Conservation (phyloP, 2,113 vertebrate species). For the Entomyzon cyanotis region DNA sequence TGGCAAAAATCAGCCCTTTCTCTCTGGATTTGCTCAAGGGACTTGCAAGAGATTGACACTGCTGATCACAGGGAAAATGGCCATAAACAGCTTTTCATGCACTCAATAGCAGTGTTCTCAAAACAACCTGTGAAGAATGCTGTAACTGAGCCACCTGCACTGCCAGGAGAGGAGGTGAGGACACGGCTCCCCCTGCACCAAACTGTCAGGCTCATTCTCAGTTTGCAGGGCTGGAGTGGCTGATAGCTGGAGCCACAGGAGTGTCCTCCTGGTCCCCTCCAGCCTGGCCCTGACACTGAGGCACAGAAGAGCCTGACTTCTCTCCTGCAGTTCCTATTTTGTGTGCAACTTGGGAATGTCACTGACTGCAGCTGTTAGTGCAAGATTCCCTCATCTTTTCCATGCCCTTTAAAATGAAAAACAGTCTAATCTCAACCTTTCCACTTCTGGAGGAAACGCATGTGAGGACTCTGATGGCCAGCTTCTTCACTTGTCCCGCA, state of each 20-base stretch:
- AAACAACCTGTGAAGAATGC: not conserved
- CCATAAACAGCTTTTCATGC: not conserved
- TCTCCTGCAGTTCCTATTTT: not conserved
- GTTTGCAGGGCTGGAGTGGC: not conserved
- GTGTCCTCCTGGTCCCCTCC: not conserved
- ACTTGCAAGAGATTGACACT: not conserved
- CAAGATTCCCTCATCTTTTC: not conserved
- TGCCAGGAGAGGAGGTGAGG: not conserved
- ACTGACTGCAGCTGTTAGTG: not conserved
- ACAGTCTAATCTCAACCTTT: not conserved
- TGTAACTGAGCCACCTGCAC: not conserved
- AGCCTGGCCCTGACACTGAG: not conserved
- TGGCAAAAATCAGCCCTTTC: not conserved
- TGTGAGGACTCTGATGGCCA: not conserved
- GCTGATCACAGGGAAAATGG: not conserved
- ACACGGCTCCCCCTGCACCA: rapidly evolving
- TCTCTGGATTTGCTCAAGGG: not conserved
- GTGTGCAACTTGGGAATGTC: not conserved
- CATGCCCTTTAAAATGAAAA: not conserved
- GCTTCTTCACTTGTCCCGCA: not conserved
- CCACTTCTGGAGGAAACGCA: not conserved
- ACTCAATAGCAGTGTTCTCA: not conserved
- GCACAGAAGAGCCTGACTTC: not conserved
- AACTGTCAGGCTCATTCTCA: not conserved
- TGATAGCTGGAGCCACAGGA: not conserved